Conservation (phyloP, 2,888 invertebrate species). For the Alitta virens region DNA sequence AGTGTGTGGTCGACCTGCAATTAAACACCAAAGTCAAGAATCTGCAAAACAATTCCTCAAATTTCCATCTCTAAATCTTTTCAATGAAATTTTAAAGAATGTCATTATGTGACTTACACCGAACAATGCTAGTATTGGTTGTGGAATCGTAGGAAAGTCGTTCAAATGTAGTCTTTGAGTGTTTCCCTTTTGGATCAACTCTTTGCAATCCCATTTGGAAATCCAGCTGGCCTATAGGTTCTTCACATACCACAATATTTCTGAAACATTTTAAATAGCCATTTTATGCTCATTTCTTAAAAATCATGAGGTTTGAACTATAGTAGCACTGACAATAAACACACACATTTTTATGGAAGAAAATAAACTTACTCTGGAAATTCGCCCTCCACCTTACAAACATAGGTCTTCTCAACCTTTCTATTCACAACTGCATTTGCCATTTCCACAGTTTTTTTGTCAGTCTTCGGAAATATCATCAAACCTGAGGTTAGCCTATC, state of each 20-base stretch:
- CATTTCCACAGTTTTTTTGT: conserved; percentile 90
- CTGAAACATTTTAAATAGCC: conserved; percentile 61
- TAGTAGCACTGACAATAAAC: no score
- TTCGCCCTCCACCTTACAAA: conserved; percentile 50
- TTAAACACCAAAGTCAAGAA: not conserved
- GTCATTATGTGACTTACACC: conserved; percentile 66
- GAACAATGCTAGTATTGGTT: conserved; percentile 77
- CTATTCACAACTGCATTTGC: conserved; percentile 86
- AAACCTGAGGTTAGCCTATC: conserved; percentile 95
- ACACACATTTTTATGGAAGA: no score
- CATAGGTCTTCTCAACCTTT: conserved; percentile 70
- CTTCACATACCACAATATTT: conserved; percentile 78
- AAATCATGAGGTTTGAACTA: no score
- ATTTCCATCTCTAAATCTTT: not conserved
- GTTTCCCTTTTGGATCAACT: conserved; percentile 81
- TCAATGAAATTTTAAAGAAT: not conserved
- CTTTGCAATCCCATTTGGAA: conserved; percentile 90
- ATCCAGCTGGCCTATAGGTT: conserved; percentile 89
- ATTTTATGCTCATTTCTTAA: no score
- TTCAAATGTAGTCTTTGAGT: conserved; percentile 87
- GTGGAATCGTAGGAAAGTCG: conserved; percentile 83
- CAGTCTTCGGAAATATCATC: conserved; percentile 87
- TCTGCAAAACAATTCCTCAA: not conserved
- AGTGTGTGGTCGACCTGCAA: conserved; percentile 71
- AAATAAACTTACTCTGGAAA: conserved; percentile 48